phyloP scores from a whole-genome alignment of 2,888 invertebrate species.

The Cactoblastis cactorum region DNA sequence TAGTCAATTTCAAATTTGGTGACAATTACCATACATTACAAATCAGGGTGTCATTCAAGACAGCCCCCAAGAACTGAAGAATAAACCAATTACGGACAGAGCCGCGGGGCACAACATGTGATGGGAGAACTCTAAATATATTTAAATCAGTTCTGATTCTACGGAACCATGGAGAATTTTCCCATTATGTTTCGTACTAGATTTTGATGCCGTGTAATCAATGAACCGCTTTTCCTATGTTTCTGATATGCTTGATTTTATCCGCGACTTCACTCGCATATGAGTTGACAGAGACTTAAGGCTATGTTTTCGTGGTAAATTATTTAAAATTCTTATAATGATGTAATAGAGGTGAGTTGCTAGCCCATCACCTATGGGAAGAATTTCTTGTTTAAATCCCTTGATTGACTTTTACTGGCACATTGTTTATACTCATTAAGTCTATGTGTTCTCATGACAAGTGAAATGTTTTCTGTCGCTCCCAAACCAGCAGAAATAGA shows the following conservation, averaged over 20 bases:
- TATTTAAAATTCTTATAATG: no score
- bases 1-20: constrained; percentile 5
- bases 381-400: no score
- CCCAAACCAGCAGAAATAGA: no score
- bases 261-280: no score
- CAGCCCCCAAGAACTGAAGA: constrained; percentile 15
- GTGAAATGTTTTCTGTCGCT: no score
- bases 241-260: neutral
- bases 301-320: no score
- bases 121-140: neutral
- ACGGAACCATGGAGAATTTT: neutral
- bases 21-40: constrained; percentile 27
- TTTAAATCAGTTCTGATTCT: neutral
- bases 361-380: no score
- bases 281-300: no score
- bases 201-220: neutral
- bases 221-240: neutral
- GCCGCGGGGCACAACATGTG: constrained; percentile 10
- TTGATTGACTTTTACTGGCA: no score
- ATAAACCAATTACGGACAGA: constrained; percentile 6
- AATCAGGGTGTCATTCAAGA: constrained; percentile 22
- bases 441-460: no score
- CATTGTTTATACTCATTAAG: no score
- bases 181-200: neutral
- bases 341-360: no score